Evolutionary conservation across 2,113 vertebrate species (phyloP), one percentile per base, ranked within the genome.

Genomic region (Chloebia gouldiae): DNA sequence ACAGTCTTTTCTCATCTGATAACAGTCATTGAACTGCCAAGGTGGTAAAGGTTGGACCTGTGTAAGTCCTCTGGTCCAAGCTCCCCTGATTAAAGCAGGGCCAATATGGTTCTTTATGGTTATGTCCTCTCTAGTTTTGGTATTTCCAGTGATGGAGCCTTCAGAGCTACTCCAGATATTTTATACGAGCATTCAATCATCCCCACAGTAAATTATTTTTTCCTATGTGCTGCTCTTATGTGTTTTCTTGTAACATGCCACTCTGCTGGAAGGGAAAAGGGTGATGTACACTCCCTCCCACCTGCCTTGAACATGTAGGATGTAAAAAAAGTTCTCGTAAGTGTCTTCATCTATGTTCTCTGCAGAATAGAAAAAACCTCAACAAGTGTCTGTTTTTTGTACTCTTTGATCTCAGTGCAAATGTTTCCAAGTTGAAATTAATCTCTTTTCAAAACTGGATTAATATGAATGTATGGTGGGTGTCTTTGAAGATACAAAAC

Each of bases 171-270:
- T 84, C 24, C 2, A 8, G 23, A 21, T 30, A 51, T 44, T 50
- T 73, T 31, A 13, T 61, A 42, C 3, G 5, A 49, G 8, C 35
- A 49, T 93, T 56, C 17, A 68, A 0, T 23, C 17, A 53, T 61
- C 15, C 4, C 23, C 16, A 60, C 5, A 51, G 28, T 51, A 54
- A 24, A 25, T 19, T 24, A 1, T 13, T 72, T 82, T 81, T 90
- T 35, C 24, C n/a, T 51, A 0, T 56, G 6, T 65, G 8, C 19
- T 81, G 72, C 81, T 45, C 2, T 75, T 61, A 57, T 0, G 0
- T 87, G 15, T 49, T 89, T 83, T 65, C 13, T 64, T 82, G 31
- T 15, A 90, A 75, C 24, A 31, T 53, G 11, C 19, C 18, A 28
- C 15, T 81, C 61, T 40, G 7, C n/a, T 86, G 64, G 10, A 92